Percentiles rank a stretch among this genome's conserved stretches.
Evolutionary conservation across 2,797 vertebrate genomes (phyloP).

Genomic region (Centropyge bicolor): DNA sequence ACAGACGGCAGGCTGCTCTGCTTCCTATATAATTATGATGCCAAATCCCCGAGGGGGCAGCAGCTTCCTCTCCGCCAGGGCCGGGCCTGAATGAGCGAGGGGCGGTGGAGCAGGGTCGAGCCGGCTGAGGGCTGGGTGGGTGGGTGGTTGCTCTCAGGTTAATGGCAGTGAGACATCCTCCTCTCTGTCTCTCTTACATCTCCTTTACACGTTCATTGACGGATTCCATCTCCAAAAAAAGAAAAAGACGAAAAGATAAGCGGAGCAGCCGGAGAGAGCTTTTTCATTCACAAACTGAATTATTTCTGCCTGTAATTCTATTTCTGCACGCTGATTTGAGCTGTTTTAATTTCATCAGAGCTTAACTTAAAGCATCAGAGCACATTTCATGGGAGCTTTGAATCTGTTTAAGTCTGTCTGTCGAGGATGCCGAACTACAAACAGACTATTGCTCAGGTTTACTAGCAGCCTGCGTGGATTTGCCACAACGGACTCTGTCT

Average conservation of each 20-base stretch:
- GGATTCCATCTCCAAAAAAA: slow-evolving; percentile 22
- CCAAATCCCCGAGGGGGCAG: slow-evolving; percentile 68
- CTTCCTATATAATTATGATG: slow-evolving; percentile 76
- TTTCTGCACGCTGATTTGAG: slow-evolving; percentile 37
- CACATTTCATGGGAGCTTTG: slow-evolving; percentile 35
- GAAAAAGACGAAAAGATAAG: slow-evolving; percentile 29
- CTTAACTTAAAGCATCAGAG: slow-evolving; percentile 43
- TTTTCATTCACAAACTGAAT: slow-evolving; percentile 59
- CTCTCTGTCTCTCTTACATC: slow-evolving; percentile 9
- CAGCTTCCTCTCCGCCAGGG: slow-evolving; percentile 72
- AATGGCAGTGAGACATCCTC: slow-evolving; percentile 49
- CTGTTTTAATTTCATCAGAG: slow-evolving; percentile 47
- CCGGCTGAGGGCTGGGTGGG: background rate
- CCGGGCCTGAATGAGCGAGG: slow-evolving; percentile 42
- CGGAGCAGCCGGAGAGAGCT: slow-evolving; percentile 42
- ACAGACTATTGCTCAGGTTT: slow-evolving; percentile 38
- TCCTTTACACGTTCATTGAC: slow-evolving; percentile 56
- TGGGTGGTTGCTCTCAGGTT: slow-evolving; percentile 55
- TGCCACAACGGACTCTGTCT: background rate
- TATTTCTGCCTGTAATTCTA: slow-evolving; percentile 50
- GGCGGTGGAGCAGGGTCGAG: slow-evolving; percentile 51
- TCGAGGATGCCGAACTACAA: slow-evolving; percentile 22
- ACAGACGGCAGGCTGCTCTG: slow-evolving; percentile 62
- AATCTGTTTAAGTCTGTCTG: slow-evolving; percentile 34
- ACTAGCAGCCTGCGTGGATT: slow-evolving; percentile 17